Evolutionary conservation across 64 coral and sea anemone genomes (phyloP), one percentile per base, ranked within the genome.

Genomic region (Actinia tenebrosa): DNA sequence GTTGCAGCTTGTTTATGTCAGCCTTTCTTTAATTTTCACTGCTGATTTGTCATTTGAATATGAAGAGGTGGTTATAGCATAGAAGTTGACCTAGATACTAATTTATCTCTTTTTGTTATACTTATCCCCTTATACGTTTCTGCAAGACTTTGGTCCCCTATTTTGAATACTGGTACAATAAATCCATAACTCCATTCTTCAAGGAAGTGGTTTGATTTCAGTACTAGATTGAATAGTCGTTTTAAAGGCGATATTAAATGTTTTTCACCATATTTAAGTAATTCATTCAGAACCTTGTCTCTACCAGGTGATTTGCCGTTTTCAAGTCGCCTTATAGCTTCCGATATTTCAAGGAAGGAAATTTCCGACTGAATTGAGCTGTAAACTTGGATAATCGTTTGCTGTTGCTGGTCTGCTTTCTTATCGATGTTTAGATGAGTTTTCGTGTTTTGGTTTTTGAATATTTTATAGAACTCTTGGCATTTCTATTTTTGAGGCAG

Each of bases 261-360:
- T 17, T 86, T 20, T 45, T 61, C 42, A 64, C 84, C 84, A 69
- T 64, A 45, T 86, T 86, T 86, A 19, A 86, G 84, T 69, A 86
- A 44, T n/a, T 86, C 84, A 86, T 69, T 64, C 53, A 86, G 44
- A 86, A 86, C 1, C 22, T 86, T 86, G n/a, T 86, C 84, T 86
- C 14, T 69, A 61, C 2, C 2, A 50, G 47, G 2, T 50, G 7
- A 37, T 37, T 37, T 37, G 30, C 30, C 30, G 30, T 37, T 37
- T 37, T 37, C 1, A 37, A 37, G 30, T 37, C 30, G 30, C 30
- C 30, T 37, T 37, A 37, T 37, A 37, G 30, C 30, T 37, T 37
- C 30, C 1, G 30, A 37, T 37, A 37, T 37, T 37, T 37, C 30
- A 37, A 37, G 30, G 30, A 37, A 37, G 30, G 30, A 37, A 37